Evolutionary conservation across 2,797 vertebrate genomes (phyloP), one percentile per base, ranked within the genome.

Genomic region (Galagoides demidoff): DNA sequence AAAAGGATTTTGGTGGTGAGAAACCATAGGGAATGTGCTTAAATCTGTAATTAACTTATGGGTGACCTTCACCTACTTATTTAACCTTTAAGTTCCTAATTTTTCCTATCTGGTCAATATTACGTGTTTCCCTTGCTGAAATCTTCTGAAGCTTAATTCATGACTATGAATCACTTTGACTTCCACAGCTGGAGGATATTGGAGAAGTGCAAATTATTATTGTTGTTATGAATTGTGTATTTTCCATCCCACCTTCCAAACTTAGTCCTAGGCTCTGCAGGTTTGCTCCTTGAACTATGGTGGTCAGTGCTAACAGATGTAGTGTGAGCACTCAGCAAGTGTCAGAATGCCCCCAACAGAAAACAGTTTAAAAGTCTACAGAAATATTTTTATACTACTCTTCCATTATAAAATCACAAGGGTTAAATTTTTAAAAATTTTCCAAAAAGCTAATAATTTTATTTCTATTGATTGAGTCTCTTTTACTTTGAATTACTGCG

Each of bases 211-310:
- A 96, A 94, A 97, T 93, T 88, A 89, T 86, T 92, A 37, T 95
- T 97, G 63, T 96, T 95, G 85, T 79, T 97, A 95, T 96, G 92
- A 96, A 92, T 96, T 96, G 96, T 94, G 97, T 95, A 25, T 94
- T 92, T 39, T 94, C 31, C 85, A 74, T 95, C 16, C 29, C 52
- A 70, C 78, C 84, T 95, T 83, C 16, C 34, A 66, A 70, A 82
- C 84, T 95, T 83, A 39, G 59, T 85, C 91, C 19, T 31, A 83
- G 71, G 85, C 79, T 92, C 63, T 87, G n/a, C 52, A 88, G 90
- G 34, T 19, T 92, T 90, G 89, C 11, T 8, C 59, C 23, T 9
- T 61, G n/a, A 86, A 45, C 49, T 94, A 89, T 49, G 17, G 57
- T 82, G 49, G 45, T 52, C 94, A 90, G 85, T 81, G 95, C 97